These are phyloP conservation scores for Dryoscopus gambensis DNA, from an alignment of 2,113 vertebrate species.

Conservation along the genomic window DNA sequence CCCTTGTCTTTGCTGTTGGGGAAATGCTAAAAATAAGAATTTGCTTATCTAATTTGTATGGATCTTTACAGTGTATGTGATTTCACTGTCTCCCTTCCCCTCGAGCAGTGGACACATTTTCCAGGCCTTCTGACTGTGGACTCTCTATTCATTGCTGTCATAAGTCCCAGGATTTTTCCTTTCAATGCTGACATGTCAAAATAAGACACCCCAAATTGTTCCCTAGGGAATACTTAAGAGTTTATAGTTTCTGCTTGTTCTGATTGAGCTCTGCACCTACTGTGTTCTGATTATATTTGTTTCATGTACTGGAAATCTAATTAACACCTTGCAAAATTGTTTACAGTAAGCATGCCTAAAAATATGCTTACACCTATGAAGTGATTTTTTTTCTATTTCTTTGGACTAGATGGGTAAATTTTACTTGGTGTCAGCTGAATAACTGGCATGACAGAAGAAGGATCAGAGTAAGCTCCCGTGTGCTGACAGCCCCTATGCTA, in stretches of 20 bases:
- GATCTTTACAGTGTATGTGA: slow-evolving; percentile 42
- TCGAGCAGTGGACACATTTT: slow-evolving; percentile 27
- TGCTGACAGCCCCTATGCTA: background rate
- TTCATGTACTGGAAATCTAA: background rate
- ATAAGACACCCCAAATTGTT: background rate
- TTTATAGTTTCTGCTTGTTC: background rate
- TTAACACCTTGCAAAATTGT: background rate
- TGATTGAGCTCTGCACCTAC: background rate
- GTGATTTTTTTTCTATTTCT: background rate
- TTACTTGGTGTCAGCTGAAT: background rate
- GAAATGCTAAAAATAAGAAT: slow-evolving; percentile 64
- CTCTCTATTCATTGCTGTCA: slow-evolving; percentile 28
- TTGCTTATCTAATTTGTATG: slow-evolving; percentile 65
- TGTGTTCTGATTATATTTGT: background rate
- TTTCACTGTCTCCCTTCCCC: slow-evolving; percentile 43
- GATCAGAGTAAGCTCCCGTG: background rate
- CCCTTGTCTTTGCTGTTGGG: slow-evolving; percentile 32
- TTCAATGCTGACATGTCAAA: background rate
- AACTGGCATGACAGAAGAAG: background rate
- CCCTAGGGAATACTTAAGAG: background rate
- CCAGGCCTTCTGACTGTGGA: slow-evolving; percentile 24
- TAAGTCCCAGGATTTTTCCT: background rate
- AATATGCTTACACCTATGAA: background rate
- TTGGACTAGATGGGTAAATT: background rate
- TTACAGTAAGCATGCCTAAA: background rate